A percentile compares a stretch with the other conserved stretches of the same genome.
Conservation (phyloP, 2,888 invertebrate species). For the Sarcophaga caerulescens region DNA sequence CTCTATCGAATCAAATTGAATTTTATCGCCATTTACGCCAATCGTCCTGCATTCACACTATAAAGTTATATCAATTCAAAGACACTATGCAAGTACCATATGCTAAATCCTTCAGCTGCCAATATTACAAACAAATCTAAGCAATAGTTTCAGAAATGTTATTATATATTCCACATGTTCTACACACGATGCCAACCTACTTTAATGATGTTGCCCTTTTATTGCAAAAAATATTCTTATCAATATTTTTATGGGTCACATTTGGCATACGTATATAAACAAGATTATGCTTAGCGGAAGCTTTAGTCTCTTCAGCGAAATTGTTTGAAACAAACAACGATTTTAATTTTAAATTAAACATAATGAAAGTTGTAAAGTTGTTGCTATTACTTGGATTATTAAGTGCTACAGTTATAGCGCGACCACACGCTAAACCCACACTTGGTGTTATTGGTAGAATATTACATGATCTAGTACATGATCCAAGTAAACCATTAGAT, state of each 20-base stretch:
- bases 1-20: no score
- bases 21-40: no score
- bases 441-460: slow-evolving; percentile 56
- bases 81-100: no score
- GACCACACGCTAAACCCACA: slow-evolving; percentile 42
- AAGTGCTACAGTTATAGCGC: background rate
- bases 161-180: no score
- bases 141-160: no score
- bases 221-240: slow-evolving; percentile 25
- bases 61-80: no score
- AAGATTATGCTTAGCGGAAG: slow-evolving; percentile 1
- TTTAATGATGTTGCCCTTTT: no score
- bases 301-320: slow-evolving; percentile 33
- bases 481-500: slow-evolving; percentile 33
- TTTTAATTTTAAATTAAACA: background rate
- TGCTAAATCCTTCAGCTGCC: no score
- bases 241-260: background rate
- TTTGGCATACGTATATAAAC: slow-evolving; percentile 44
- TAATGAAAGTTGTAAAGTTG: slow-evolving; percentile 19
- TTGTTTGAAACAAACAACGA: background rate
- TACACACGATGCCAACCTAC: no score
- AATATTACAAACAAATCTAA: no score
- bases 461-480: slow-evolving; percentile 53
- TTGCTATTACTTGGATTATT: slow-evolving; percentile 27
- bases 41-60: no score